Conservation (phyloP, 2,888 invertebrate genomes). For the Notodonta ziczac region DNA sequence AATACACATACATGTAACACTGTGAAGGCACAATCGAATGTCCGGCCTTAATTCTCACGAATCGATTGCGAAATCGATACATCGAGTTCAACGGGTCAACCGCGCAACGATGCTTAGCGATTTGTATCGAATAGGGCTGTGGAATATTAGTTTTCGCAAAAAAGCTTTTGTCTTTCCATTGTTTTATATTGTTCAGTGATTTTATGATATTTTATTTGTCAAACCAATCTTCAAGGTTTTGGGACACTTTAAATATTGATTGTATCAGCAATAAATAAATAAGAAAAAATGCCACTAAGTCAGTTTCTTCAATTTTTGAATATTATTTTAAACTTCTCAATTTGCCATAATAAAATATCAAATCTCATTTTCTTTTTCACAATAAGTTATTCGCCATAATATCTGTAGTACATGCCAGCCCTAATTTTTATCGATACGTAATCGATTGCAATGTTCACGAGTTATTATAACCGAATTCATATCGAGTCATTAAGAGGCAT, state of each 20-base stretch:
- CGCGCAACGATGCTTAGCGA: slow-evolving; percentile 43
- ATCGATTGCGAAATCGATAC: slow-evolving; percentile 46
- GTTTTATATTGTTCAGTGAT: no score
- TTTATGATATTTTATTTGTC: no score
- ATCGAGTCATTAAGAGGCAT: slow-evolving; percentile 54
- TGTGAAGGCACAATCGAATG: slow-evolving; percentile 17
- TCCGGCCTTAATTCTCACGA: slow-evolving; percentile 49
- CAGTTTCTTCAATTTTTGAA: no score
- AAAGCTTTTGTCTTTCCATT: no score
- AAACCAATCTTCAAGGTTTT: no score
- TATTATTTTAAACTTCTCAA: no score
- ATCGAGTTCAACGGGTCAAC: slow-evolving; percentile 51
- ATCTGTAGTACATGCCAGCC: background rate
- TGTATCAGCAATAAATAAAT: no score
- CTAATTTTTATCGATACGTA: slow-evolving; percentile 30
- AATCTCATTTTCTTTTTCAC: no score
- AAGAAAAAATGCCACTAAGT: no score
- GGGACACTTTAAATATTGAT: no score
- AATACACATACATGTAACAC: slow-evolving; percentile 5
- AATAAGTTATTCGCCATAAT: no score
- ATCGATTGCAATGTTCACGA: slow-evolving; percentile 45
- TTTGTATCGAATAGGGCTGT: slow-evolving; percentile 39
- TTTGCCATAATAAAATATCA: no score
- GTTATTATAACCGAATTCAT: slow-evolving; percentile 48
- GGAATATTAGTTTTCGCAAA: background rate